These are phyloP conservation scores for Rhinoderma darwinii DNA, from an alignment of 2,113 vertebrate species.

Conservation along the genomic window DNA sequence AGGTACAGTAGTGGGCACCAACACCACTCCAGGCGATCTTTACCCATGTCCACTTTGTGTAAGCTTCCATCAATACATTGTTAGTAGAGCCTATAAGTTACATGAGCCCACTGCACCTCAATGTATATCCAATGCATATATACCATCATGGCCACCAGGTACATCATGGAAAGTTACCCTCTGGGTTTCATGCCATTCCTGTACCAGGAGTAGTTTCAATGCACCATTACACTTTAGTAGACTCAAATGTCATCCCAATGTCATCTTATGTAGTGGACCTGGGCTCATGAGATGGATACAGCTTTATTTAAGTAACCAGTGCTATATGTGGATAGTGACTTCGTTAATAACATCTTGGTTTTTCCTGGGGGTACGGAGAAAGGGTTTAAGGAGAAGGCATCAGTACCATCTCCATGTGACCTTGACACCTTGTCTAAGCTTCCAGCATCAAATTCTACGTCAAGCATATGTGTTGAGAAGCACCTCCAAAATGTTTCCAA, in stretches of 20 bases:
- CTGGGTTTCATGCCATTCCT: background rate
- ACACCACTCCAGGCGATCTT: background rate
- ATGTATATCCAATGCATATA: background rate
- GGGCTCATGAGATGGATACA: background rate
- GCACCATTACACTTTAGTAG: background rate
- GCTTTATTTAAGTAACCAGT: background rate
- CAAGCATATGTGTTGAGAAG: background rate
- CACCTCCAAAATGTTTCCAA: background rate
- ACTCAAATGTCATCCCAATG: background rate
- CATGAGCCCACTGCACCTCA: background rate
- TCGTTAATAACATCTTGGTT: no score
- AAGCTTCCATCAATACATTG: constrained; percentile 35
- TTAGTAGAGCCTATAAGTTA: background rate
- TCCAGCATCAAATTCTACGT: background rate
- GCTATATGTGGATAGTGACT: background rate
- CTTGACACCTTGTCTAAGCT: background rate
- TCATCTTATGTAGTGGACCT: background rate
- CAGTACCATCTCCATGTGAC: background rate
- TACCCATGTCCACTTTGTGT: background rate
- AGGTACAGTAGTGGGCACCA: constrained; percentile 1
- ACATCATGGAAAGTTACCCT: background rate
- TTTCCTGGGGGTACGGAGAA: background rate
- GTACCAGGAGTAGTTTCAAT: background rate
- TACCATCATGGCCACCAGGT: no score
- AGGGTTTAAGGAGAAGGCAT: background rate